Percentiles rank a stretch among this genome's conserved stretches.
Evolutionary conservation across 1,140 invertebrate species (phyloP).

Genomic region (Orchesella cincta): DNA sequence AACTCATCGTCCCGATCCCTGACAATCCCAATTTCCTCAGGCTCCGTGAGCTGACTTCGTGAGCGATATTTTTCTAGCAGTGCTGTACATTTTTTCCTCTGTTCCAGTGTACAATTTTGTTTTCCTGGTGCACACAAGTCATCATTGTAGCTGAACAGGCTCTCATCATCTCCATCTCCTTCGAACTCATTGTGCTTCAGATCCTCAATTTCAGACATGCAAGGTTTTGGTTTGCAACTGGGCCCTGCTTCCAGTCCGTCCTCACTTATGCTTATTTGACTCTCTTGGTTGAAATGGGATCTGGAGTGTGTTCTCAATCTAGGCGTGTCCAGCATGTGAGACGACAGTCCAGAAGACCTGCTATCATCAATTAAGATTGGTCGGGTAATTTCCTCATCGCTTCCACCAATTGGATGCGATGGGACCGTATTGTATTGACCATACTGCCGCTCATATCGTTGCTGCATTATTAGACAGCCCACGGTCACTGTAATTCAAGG

Average conservation of each 20-base stretch:
- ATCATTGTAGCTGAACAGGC: slow-evolving; percentile 54
- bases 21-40: slow-evolving; percentile 57
- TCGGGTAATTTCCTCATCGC: slow-evolving; percentile 9
- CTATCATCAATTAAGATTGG: slow-evolving; percentile 7
- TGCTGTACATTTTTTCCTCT: slow-evolving; percentile 60
- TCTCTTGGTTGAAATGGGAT: neutral
- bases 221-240: slow-evolving; percentile 47
- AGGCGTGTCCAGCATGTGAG: neutral
- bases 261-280: slow-evolving; percentile 5
- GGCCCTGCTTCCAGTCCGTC: slow-evolving; percentile 26
- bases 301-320: neutral
- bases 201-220: slow-evolving; percentile 72
- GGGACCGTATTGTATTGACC: slow-evolving; percentile 56
- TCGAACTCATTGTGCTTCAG: slow-evolving; percentile 56
- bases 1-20: slow-evolving; percentile 59
- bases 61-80: slow-evolving; percentile 61
- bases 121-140: slow-evolving; percentile 57
- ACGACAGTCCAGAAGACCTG: neutral
- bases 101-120: slow-evolving; percentile 51
- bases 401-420: slow-evolving; percentile 4
- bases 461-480: slow-evolving; percentile 72
- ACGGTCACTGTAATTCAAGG: slow-evolving; percentile 64
- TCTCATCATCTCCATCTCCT: slow-evolving; percentile 43
- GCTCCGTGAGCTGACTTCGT: slow-evolving; percentile 61
- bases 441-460: slow-evolving; percentile 65